These are phyloP conservation scores for Gastrophysa polygoni DNA, from an alignment of 2,888 invertebrate species.

Conservation along the genomic window DNA sequence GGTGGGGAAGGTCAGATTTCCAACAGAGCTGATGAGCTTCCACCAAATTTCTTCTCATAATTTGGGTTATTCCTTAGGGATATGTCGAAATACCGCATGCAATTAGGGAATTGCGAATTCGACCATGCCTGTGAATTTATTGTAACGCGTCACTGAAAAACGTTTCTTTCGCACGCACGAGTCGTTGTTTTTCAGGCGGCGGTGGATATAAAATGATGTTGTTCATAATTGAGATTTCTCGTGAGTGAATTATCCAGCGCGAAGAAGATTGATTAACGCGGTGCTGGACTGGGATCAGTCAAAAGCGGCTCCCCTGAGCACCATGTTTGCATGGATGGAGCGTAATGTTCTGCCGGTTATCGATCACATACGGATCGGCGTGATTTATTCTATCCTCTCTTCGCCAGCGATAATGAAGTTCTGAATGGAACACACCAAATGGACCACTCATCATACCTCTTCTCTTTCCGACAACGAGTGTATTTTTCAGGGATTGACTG, in stretches of 20 bases:
- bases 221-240: slow-evolving; percentile 15
- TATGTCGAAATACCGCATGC: slow-evolving; percentile 27
- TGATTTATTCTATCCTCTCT: too few species aligned
- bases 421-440: too few species aligned
- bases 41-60: too few species aligned
- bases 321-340: neutral
- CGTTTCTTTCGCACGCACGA: slow-evolving; percentile 20
- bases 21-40: too few species aligned
- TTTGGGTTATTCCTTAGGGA: too few species aligned
- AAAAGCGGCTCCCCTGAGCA: neutral
- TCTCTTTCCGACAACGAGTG: too few species aligned
- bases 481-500: too few species aligned
- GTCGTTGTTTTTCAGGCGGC: slow-evolving; percentile 10
- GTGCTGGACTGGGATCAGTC: neutral
- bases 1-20: too few species aligned
- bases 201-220: slow-evolving; percentile 5
- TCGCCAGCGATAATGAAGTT: too few species aligned
- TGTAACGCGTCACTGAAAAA: slow-evolving; percentile 26
- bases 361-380: too few species aligned
- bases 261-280: neutral
- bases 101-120: slow-evolving; percentile 33
- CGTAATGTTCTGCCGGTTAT: too few species aligned
- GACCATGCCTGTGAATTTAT: slow-evolving; percentile 31
- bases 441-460: too few species aligned
- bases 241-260: neutral